Percentiles rank a stretch among this genome's conserved stretches.
Evolutionary conservation across 2,113 vertebrate genomes (phyloP).

Genomic region (Proteles cristata): DNA sequence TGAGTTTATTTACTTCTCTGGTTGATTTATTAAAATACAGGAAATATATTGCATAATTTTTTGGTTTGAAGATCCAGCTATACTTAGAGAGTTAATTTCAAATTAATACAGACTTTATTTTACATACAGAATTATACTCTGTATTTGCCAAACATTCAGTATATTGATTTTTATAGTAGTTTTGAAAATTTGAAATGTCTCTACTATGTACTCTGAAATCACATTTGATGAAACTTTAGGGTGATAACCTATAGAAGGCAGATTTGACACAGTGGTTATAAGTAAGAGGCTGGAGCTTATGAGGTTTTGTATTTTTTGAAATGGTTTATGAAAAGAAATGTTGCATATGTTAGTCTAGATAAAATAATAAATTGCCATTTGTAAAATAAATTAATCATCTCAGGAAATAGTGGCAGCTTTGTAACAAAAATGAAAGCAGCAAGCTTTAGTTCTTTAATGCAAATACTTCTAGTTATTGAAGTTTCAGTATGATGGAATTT

Average conservation of each 20-base stretch:
- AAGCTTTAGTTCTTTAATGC: background rate
- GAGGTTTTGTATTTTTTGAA: background rate
- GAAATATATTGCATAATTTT: background rate
- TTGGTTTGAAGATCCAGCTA: background rate
- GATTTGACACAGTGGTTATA: background rate
- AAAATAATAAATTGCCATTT: background rate
- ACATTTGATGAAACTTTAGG: background rate
- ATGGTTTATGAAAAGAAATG: background rate
- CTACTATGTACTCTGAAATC: background rate
- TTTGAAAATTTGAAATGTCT: background rate
- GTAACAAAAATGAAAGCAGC: background rate
- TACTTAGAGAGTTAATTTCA: constrained; percentile 36
- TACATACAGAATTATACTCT: background rate
- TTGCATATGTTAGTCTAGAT: background rate
- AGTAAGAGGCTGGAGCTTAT: background rate
- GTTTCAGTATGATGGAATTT: background rate
- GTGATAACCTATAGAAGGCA: background rate
- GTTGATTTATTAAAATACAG: background rate
- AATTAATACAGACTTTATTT: background rate
- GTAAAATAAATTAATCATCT: background rate
- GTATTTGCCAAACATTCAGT: background rate
- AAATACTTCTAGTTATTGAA: background rate
- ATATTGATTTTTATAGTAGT: background rate
- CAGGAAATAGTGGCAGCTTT: background rate
- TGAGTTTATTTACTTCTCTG: background rate